Percentiles rank a stretch among this genome's conserved stretches.
Conservation (phyloP, 2,797 vertebrate species). For the Limosa lapponica region DNA sequence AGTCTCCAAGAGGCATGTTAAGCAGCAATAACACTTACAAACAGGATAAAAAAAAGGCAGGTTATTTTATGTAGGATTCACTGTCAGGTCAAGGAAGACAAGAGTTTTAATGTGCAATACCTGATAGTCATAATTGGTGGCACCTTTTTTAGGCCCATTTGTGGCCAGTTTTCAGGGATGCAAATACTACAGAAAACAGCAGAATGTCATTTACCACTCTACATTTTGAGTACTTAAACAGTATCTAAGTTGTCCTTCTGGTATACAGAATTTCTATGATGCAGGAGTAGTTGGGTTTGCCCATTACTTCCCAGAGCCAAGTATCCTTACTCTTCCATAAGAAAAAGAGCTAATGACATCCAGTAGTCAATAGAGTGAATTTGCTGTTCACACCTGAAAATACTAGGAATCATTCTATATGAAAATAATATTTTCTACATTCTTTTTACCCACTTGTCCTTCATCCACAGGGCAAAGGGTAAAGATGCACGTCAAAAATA, state of each 20-base stretch:
- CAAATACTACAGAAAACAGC: background rate
- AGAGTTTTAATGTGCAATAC: background rate
- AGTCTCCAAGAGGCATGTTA: background rate
- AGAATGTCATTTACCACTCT: background rate
- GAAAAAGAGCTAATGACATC: background rate
- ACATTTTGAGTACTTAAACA: background rate
- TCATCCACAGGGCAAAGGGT: background rate
- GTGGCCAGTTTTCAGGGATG: background rate
- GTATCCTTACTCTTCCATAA: background rate
- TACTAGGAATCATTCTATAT: background rate
- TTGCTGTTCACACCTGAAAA: background rate
- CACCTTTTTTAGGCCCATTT: background rate
- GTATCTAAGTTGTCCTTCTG: background rate
- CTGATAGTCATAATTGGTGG: rapidly evolving
- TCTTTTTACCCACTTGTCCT: background rate
- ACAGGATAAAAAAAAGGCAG: background rate
- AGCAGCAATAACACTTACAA: background rate
- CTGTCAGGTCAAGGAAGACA: background rate
- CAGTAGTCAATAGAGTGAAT: background rate
- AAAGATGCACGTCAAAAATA: background rate
- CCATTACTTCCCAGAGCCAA: background rate
- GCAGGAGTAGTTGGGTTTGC: background rate
- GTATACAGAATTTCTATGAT: background rate
- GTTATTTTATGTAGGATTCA: background rate
- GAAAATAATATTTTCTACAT: background rate